Percentiles rank a stretch among this genome's conserved stretches.
Conservation (phyloP, 2,888 invertebrate species). For the Megamerina dolium region DNA sequence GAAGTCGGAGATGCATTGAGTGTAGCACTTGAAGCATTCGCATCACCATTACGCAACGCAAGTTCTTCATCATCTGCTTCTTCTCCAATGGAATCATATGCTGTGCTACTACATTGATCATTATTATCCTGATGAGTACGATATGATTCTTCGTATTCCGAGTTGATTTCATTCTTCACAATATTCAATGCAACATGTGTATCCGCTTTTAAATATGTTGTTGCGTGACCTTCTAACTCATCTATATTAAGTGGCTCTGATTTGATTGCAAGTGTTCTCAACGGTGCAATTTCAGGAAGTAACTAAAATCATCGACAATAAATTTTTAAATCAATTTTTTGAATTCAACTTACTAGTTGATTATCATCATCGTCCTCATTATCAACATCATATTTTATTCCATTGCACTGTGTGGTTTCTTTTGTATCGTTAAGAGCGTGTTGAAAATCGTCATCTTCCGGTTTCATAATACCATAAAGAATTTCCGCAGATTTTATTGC, state of each 20-base stretch:
- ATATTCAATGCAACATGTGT: slow-evolving; percentile 1
- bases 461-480: slow-evolving; percentile 15
- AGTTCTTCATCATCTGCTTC: slow-evolving; percentile 18
- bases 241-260: slow-evolving; percentile 18
- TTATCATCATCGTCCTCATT: slow-evolving; percentile 18
- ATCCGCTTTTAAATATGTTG: background rate
- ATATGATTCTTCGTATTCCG: slow-evolving; percentile 9
- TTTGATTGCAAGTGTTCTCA: slow-evolving; percentile 24
- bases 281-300: slow-evolving; percentile 19
- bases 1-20: slow-evolving; percentile 2
- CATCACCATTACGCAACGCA: slow-evolving; percentile 13
- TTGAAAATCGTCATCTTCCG: too few species aligned
- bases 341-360: slow-evolving; percentile 19
- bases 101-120: slow-evolving; percentile 5
- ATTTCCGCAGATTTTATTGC: slow-evolving; percentile 28
- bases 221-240: too few species aligned
- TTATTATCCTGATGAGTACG: slow-evolving; percentile 11
- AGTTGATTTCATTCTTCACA: slow-evolving; percentile 15
- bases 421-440: too few species aligned
- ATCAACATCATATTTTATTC: too few species aligned
- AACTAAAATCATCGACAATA: slow-evolving; percentile 12
- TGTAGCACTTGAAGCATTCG: slow-evolving; percentile 14
- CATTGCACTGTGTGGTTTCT: too few species aligned
- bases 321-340: background rate
- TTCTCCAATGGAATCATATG: slow-evolving; percentile 11